A percentile compares a stretch with the other conserved stretches of the same genome.
Evolutionary conservation across 2,888 invertebrate genomes (phyloP).

Genomic region (Morpho achilles): DNA sequence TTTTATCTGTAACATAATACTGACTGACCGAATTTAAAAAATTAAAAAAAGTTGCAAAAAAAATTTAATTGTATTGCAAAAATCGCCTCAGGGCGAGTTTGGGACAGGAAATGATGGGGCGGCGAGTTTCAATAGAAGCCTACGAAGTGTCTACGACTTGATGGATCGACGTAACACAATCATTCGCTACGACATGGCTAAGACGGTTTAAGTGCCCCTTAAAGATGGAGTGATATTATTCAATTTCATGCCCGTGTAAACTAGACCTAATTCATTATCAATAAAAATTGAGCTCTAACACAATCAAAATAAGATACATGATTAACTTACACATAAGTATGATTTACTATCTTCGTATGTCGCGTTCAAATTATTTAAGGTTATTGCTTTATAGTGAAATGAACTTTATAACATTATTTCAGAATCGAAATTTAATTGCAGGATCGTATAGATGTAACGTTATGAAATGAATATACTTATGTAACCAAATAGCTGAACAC

Average conservation of each 20-base stretch:
- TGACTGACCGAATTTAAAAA: constrained; percentile 60
- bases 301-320: constrained; percentile 29
- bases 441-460: constrained; percentile 2
- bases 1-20: constrained; percentile 59
- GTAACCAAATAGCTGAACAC: constrained; percentile 53
- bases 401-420: background rate
- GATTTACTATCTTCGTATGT: constrained; percentile 4
- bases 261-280: constrained; percentile 13
- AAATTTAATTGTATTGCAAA: constrained; percentile 68
- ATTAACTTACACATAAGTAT: background rate
- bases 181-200: constrained; percentile 57
- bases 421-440: constrained; percentile 6
- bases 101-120: constrained; percentile 68
- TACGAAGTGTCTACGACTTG: constrained; percentile 65
- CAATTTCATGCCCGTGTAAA: constrained; percentile 42
- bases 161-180: constrained; percentile 76
- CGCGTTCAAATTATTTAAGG: constrained; percentile 2
- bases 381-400: constrained; percentile 1
- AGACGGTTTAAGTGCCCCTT: constrained; percentile 71
- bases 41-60: constrained; percentile 47
- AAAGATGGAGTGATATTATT: constrained; percentile 74
- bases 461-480: constrained; percentile 16
- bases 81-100: constrained; percentile 48
- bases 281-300: constrained; percentile 13
- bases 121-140: constrained; percentile 66